Evolutionary conservation across 2,113 vertebrate genomes (phyloP), one percentile per base, ranked within the genome.

Genomic region (Lathamus discolor): DNA sequence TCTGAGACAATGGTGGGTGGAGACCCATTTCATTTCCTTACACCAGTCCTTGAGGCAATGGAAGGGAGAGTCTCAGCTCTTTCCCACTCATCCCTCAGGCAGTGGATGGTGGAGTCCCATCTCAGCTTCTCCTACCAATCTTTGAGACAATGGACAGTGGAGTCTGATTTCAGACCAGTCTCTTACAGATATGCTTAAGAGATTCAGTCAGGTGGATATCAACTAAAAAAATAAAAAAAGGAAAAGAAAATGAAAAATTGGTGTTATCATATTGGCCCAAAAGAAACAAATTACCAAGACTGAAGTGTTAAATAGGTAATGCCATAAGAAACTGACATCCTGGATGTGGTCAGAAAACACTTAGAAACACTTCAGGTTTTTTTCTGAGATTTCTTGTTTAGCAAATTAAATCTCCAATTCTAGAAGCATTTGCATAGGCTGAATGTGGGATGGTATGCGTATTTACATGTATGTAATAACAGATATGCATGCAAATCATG

Each of bases 361-460:
- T 48, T 52, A 27, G 25, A 52, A 31, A 63, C 2, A 28, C 51
- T 33, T 5, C 6, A 7, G 2, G 2, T 66, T 64, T 22, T 11
- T 69, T 66, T n/a, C 2, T 16, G 17, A 8, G n/a, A 4, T 41
- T 57, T 75, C 3, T 28, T 61, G 6, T 24, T 73, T 49, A 59
- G 16, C 5, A 37, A 64, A 39, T 27, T 6, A 31, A 67, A 70
- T 0, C 2, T 73, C 37, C 8, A 44, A 10, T 62, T 59, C 27
- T 44, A 31, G 28, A 73, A 79, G 11, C 2, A 33, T 35, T 63
- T 51, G 3, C 12, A 62, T 7, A 37, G 24, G 17, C 10, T 16
- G 4, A 39, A 33, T 17, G 2, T 27, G 11, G 35, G 7, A 23
- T 22, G 9, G 1, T 6, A 11, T 18, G 16, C 10, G 11, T 4